Base-by-base conservation (phyloP, 2,113 vertebrate genomes). In the Gymnocephalus cernua region DNA sequence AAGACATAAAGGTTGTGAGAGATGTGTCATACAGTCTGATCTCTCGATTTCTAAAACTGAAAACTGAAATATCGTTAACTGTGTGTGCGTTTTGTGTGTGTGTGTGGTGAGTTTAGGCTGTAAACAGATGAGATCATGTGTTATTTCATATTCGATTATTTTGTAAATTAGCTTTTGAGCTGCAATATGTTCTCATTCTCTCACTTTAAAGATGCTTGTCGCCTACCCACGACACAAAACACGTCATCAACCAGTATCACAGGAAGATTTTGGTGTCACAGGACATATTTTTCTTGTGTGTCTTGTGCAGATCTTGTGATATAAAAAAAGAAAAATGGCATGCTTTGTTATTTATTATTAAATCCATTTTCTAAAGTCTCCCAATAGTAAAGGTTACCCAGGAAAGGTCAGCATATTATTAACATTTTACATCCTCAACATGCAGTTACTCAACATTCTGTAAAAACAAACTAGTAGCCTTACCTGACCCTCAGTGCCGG, bases 381-480 rank as follows among this genome's bases (percentile, higher is more conserved):
- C 50, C 35, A 51, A 25, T 58, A 69, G 35, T 70, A 64, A 88
- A 92, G 76, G 83, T 83, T 73, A 78, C 73, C 10, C 38, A 73
- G 32, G 11, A 89, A 89, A 88, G 87, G 76, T 84, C 84, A 63
- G 81, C 32, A 78, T 85, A 78, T 87, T 80, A 77, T 85, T 85
- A 83, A 86, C 81, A 90, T 90, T 86, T 82, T 73, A 69, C 72
- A 84, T 73, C 75, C 44, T 86, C 29, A 79, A 58, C 54, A 32
- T 54, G 57, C 62, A 63, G 59, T 84, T 75, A 74, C 38, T 82
- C 71, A 74, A 75, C 45, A 68, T 74, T 79, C 38, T 32, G 57
- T 73, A 58, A 81, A 82, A 65, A 47, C 41, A 71, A 77, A 72
- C 35, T 35, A 47, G 50, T 19, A 21, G 23, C 64, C 80, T 68